These are phyloP conservation scores for Chondrosia reniformis DNA, from an alignment of 37 sponge, comb jelly and placozoan genomes.

Conservation along the genomic window DNA sequence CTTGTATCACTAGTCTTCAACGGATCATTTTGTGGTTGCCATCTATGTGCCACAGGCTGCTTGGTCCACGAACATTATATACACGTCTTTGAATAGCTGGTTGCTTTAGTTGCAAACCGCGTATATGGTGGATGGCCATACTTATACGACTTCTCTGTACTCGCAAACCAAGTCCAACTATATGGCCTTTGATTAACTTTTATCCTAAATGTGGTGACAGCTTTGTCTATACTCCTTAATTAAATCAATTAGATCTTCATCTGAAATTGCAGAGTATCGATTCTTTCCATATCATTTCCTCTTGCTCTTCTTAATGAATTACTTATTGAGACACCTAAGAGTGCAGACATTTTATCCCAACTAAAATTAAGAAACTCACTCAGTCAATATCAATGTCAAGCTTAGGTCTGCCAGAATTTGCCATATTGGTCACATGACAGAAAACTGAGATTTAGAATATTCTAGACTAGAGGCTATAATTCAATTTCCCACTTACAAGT, in stretches of 20 bases:
- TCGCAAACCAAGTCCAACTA: neutral
- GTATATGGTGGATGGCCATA: neutral
- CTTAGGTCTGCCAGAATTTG: conserved; percentile 16
- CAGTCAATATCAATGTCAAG: conserved; percentile 19
- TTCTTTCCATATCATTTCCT: neutral
- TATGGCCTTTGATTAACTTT: neutral
- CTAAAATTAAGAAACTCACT: conserved; percentile 21
- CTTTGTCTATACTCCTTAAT: neutral
- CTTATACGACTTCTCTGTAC: neutral
- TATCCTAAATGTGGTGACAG: neutral
- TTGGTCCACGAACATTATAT: conserved; percentile 28
- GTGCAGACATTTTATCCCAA: conserved; percentile 37
- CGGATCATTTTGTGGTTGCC: conserved; percentile 53
- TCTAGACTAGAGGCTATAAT: no score
- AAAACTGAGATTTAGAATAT: no score
- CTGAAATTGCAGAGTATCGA: no score
- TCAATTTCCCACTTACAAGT: no score
- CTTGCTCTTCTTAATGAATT: conserved; percentile 21
- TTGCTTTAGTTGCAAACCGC: neutral
- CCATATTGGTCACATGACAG: neutral
- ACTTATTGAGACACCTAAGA: conserved; percentile 28
- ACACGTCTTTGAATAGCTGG: conserved; percentile 1
- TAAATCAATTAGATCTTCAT: neutral
- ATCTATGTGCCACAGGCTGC: conserved; percentile 48
- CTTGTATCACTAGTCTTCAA: no score